phyloP scores from a whole-genome alignment of 1,140 invertebrate species.

The Orius laevigatus region DNA sequence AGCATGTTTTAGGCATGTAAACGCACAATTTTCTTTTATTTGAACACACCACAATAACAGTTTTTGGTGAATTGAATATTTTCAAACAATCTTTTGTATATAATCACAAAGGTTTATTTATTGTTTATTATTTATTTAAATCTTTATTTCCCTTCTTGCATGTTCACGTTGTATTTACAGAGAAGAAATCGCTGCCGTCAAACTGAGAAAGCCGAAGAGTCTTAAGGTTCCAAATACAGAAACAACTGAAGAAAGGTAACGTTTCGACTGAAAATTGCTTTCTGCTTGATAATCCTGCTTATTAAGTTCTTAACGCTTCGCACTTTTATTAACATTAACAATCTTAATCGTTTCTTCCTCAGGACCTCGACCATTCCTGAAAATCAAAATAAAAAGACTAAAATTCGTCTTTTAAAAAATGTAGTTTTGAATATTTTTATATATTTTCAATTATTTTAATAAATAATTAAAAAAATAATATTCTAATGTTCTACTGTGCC shows the following conservation, averaged over 20 bases:
- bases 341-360: no score
- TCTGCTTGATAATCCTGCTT: no score
- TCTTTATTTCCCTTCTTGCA: slow-evolving; percentile 14
- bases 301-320: background rate
- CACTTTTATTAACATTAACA: background rate
- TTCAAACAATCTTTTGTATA: background rate
- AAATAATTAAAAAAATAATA: no score
- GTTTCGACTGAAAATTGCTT: no score
- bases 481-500: no score
- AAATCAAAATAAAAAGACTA: background rate
- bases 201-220: slow-evolving; percentile 15
- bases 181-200: slow-evolving; percentile 18
- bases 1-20: no score
- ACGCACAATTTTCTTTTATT: no score
- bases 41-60: no score
- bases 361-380: no score
- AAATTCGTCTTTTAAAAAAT: no score
- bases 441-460: slow-evolving; percentile 1
- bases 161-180: slow-evolving; percentile 14
- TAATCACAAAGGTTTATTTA: background rate
- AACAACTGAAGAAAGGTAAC: slow-evolving; percentile 15
- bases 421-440: background rate
- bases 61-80: no score
- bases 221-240: background rate
- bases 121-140: no score